phyloP scores from a whole-genome alignment of 2,888 invertebrate genomes.

The Caenorhabditis virilis region DNA sequence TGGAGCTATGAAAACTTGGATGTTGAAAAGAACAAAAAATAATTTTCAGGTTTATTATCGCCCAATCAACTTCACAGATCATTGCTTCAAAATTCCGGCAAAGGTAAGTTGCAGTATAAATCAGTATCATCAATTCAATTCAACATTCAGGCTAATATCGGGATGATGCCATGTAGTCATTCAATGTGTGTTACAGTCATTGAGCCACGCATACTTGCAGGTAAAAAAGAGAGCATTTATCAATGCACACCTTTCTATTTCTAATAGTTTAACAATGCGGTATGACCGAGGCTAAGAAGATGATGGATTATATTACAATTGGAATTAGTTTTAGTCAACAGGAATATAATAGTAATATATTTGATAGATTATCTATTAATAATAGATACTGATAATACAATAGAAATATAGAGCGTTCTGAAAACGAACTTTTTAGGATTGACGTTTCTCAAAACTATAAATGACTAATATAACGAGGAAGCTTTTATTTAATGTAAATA shows the following conservation, averaged over 20 bases:
- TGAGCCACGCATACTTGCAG: constrained; percentile 62
- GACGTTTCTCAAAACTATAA: no score
- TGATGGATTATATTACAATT: not conserved
- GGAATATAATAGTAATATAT: no score
- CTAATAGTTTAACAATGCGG: constrained; percentile 5
- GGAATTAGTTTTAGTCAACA: not conserved
- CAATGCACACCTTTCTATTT: no score
- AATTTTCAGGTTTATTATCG: constrained; percentile 66
- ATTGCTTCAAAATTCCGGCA: constrained; percentile 62
- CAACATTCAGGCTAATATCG: constrained; percentile 46
- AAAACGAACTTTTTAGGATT: no score
- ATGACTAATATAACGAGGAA: no score
- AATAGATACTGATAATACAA: no score
- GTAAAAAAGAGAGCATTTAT: constrained; percentile 21
- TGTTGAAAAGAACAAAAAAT: no score
- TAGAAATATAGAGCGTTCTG: no score
- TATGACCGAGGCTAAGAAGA: not conserved
- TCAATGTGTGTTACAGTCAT: constrained; percentile 67
- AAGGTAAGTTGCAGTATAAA: constrained; percentile 13
- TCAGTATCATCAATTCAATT: not conserved
- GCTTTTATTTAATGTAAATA: no score
- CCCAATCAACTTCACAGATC: constrained; percentile 66
- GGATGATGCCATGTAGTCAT: constrained; percentile 60
- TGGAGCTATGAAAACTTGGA: no score
- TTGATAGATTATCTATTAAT: no score